Evolutionary conservation across 30 jellyfish, hydroid and myxozoan species (phyloP).

Genomic region (Nemopilema nomurai): DNA sequence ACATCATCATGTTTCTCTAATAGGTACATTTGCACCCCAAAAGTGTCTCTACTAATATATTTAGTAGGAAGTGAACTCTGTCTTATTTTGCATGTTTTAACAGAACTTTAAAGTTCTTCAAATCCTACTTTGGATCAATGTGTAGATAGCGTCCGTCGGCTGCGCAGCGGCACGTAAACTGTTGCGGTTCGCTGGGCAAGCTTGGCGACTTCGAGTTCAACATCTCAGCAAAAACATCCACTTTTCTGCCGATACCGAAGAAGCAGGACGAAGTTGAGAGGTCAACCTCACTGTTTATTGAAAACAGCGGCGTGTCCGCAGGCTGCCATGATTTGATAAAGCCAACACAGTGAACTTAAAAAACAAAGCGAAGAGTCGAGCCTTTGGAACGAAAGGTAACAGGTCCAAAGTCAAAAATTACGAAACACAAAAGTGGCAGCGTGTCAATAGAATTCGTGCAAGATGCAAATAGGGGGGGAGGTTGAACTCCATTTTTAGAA

Average conservation of each 20-base stretch:
- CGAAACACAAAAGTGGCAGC: too few relatives aligned
- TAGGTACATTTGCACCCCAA: too few relatives aligned
- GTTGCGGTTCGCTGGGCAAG: constrained; percentile 1
- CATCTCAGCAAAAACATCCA: constrained; percentile 34
- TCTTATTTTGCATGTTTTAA: too few relatives aligned
- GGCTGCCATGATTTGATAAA: constrained; percentile 68
- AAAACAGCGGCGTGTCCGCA: constrained; percentile 25
- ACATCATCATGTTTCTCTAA: too few relatives aligned
- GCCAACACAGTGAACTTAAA: constrained; percentile 60
- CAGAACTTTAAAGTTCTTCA: not conserved
- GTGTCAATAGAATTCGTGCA: too few relatives aligned
- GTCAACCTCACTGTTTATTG: constrained; percentile 16
- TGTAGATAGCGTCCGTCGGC: constrained; percentile 54
- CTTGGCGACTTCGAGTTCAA: not conserved
- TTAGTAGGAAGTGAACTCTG: too few relatives aligned
- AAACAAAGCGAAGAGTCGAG: not conserved
- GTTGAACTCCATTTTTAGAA: too few relatives aligned
- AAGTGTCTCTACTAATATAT: too few relatives aligned
- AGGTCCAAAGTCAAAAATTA: too few relatives aligned
- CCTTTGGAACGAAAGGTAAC: not conserved
- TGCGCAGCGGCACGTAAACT: constrained; percentile 64
- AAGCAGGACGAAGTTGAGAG: constrained; percentile 42
- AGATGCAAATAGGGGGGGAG: not conserved
- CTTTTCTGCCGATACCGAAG: constrained; percentile 45
- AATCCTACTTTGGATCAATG: constrained; percentile 58